phyloP scores from a whole-genome alignment of 2,797 vertebrate species.

The Hoplostethus mediterraneus region DNA sequence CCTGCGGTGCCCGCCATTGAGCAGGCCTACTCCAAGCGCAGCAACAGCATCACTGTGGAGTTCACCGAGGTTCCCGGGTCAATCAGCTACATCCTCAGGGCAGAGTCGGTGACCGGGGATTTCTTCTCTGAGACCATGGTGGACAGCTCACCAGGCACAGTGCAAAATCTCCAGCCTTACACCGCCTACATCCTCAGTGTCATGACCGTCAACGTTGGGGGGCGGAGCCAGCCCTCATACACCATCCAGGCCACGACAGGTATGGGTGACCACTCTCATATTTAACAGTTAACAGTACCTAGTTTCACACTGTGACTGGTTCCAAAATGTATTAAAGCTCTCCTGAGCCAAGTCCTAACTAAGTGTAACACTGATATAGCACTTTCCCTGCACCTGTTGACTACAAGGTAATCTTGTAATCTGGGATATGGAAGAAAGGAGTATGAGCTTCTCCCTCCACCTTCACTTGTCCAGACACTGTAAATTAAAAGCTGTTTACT shows the following conservation, averaged over 20 bases:
- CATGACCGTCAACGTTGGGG: conserved; percentile 87
- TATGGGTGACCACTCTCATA: conserved; percentile 64
- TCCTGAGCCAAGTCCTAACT: background rate
- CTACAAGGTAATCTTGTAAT: background rate
- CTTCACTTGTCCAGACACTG: conserved; percentile 34
- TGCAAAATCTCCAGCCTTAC: conserved; percentile 85
- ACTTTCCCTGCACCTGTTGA: background rate
- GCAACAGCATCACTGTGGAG: conserved; percentile 92
- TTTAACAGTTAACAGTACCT: too few species aligned
- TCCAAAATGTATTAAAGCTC: background rate
- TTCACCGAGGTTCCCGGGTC: conserved; percentile 88
- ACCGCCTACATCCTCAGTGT: conserved; percentile 89
- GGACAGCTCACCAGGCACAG: conserved; percentile 85
- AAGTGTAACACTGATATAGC: background rate
- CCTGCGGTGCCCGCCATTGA: conserved; percentile 88
- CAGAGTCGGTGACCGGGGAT: conserved; percentile 69
- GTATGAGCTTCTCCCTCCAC: conserved; percentile 5
- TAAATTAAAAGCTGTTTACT: conserved; percentile 44
- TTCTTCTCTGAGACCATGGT: conserved; percentile 87
- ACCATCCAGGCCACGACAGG: conserved; percentile 87
- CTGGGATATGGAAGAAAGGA: background rate
- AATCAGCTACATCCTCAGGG: conserved; percentile 88
- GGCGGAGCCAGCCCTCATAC: conserved; percentile 90
- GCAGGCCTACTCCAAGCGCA: conserved; percentile 91
- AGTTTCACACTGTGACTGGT: background rate